Conservation (phyloP, 1,140 invertebrate species). For the Hetaerina americana region DNA sequence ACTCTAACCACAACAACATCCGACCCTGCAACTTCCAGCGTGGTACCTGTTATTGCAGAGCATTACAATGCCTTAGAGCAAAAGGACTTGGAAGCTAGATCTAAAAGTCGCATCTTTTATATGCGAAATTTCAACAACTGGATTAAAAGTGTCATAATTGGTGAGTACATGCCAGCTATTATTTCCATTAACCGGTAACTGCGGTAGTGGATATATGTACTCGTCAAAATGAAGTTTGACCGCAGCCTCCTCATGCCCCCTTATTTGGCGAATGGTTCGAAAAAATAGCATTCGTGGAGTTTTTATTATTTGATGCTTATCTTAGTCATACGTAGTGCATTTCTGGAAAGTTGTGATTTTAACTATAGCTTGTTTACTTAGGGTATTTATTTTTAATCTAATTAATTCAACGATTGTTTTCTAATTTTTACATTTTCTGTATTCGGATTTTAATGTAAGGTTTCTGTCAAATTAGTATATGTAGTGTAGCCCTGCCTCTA, state of each 20-base stretch:
- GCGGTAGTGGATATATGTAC: neutral
- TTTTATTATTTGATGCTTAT: neutral
- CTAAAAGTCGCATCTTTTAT: constrained; percentile 79
- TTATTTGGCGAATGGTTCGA: neutral
- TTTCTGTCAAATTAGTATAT: too few relatives aligned
- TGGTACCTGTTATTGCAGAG: constrained; percentile 50
- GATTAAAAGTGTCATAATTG: constrained; percentile 92
- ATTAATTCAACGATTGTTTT: too few relatives aligned
- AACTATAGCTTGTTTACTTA: too few relatives aligned
- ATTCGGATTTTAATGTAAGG: too few relatives aligned
- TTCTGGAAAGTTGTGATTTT: too few relatives aligned
- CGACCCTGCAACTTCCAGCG: too few relatives aligned
- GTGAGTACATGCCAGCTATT: constrained; percentile 28
- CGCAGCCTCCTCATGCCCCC: neutral
- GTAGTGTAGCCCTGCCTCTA: too few relatives aligned
- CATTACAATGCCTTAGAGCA: constrained; percentile 80
- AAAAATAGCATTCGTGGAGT: too few relatives aligned
- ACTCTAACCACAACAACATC: too few relatives aligned
- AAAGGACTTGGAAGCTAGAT: constrained; percentile 60
- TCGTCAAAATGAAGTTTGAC: neutral
- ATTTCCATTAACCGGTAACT: neutral
- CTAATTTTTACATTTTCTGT: too few relatives aligned
- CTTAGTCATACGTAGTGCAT: too few relatives aligned
- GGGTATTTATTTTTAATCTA: too few relatives aligned
- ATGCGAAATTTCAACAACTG: constrained; percentile 98